Conservation (phyloP, 1,140 invertebrate genomes). For the Meloidogyne chitwoodi region DNA sequence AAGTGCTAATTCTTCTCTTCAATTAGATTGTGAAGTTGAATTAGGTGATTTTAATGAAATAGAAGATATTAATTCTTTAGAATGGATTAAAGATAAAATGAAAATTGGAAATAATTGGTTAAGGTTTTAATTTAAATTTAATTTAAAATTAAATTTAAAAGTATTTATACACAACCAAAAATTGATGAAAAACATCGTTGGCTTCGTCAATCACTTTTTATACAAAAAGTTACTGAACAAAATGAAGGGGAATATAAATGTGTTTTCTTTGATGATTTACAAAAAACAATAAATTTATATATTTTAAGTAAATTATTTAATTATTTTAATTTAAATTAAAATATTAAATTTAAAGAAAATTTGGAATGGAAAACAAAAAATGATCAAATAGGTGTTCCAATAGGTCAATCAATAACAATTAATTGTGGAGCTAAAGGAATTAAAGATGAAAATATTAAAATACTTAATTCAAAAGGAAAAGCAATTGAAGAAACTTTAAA, state of each 20-base stretch:
- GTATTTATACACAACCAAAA: conserved; percentile 10
- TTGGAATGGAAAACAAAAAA: conserved; percentile 33
- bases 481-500: conserved; percentile 18
- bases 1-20: background rate
- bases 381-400: conserved; percentile 21
- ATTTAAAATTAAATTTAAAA: conserved; percentile 23
- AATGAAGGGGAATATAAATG: background rate
- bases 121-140: background rate
- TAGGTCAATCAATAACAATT: conserved; percentile 35
- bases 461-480: conserved; percentile 8
- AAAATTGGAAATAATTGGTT: background rate
- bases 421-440: conserved; percentile 36
- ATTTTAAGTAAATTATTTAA: background rate
- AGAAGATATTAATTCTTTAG: background rate
- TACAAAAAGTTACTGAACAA: conserved; percentile 1
- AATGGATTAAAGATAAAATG: background rate
- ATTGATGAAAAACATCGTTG: conserved; percentile 1
- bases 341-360: conserved; percentile 25
- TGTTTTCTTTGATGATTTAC: background rate
- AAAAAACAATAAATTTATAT: conserved; percentile 1
- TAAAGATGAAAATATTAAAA: conserved; percentile 23
- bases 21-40: background rate
- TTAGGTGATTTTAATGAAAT: background rate
- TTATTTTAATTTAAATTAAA: background rate
- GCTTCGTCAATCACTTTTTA: background rate